Base-by-base conservation (phyloP, 2,888 invertebrate genomes). In the Beris morrisii region DNA sequence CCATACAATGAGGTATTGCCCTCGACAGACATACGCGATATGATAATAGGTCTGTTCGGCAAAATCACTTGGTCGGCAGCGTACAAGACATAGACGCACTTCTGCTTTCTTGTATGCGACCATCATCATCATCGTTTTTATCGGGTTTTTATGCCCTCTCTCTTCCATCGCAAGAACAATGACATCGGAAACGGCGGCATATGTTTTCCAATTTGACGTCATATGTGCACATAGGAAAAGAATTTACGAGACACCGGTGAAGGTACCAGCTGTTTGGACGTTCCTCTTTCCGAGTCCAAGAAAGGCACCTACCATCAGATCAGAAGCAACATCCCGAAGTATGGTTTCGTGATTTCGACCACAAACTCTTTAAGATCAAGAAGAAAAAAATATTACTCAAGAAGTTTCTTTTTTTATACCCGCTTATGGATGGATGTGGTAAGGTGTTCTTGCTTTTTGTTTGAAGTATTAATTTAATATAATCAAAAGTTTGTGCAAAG, bases 201-300 rank as follows among this genome's bases (percentile, higher is more conserved):
- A 56, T 65, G 57, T 50, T 65, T 65, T 65, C 52, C 57, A 28
- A 44, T 43, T 65, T 43, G 57, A 65, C 65, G 56, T 65, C 56
- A 56, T 57, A 65, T 38, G 57, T 65, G 57, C 56, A 46, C 38
- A 65, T n/a, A 65, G 57, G 13, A 55, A 55, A 44, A 50, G 50
- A 65, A 65, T 65, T 65, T 65, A 65, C 56, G 65, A 65, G 56
- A 65, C 65, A 65, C 50, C 56, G 56, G 50, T 38, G 38, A 43
- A 57, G 30, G 30, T 38, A 43, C 65, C 65, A 65, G 65, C 65
- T 65, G 65, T 65, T 65, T 56, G 38, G 38, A 38, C 38, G 38
- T 38, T 38, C 38, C 9, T 38, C 38, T 38, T 38, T 38, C 7
- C 38, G 5, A 7, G 9, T 38, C 7, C 38, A 9, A 9, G 7